Conservation (phyloP, 2,113 vertebrate species). For the Vicugna pacos region DNA sequence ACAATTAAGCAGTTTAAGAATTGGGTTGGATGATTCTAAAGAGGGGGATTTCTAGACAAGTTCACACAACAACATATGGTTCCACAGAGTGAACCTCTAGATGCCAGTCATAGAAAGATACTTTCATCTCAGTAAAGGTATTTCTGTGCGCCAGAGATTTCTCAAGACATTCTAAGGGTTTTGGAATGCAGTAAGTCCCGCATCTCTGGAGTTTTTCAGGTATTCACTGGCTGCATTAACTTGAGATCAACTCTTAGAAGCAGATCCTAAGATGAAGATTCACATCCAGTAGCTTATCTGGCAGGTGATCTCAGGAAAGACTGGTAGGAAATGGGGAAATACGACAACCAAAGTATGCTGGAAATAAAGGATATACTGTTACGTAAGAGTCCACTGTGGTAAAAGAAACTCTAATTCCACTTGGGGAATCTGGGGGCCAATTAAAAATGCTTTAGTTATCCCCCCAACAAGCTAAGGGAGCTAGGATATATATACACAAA, state of each 20-base stretch:
- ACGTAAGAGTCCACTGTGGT: not conserved
- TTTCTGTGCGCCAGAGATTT: not conserved
- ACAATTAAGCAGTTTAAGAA: not conserved
- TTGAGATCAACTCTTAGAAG: not conserved
- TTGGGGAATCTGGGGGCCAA: not conserved
- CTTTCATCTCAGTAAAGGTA: not conserved
- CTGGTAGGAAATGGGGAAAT: not conserved
- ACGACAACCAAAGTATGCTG: not conserved
- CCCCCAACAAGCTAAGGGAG: not conserved
- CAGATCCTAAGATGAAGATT: not conserved
- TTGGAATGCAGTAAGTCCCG: not conserved
- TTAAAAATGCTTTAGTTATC: not conserved
- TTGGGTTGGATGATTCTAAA: not conserved
- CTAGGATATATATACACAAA: not conserved
- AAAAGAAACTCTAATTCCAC: not conserved
- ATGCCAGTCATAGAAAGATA: not conserved
- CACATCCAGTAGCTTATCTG: not conserved
- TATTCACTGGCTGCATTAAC: not conserved
- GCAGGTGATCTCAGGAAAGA: not conserved
- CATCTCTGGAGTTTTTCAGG: not conserved
- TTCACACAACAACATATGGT: not conserved
- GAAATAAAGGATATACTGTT: not conserved
- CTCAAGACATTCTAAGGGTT: not conserved
- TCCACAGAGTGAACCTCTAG: not conserved
- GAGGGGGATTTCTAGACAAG: not conserved